A percentile compares a stretch with the other conserved stretches of the same genome.
Conservation (phyloP, 2,113 vertebrate genomes). For the Ophthalmolycus amberensis region DNA sequence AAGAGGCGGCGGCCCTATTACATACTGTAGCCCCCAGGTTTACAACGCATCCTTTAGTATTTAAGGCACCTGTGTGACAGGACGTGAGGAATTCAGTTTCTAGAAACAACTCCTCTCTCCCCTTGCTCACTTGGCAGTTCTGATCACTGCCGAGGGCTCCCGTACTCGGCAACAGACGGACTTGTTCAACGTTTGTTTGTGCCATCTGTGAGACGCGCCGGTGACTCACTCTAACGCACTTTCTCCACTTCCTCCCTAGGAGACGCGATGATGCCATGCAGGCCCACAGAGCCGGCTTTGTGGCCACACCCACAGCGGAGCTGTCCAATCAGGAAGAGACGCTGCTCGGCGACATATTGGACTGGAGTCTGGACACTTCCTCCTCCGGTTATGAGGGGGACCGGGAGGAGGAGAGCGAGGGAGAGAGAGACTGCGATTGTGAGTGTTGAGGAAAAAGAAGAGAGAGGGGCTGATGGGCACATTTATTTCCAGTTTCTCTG, state of each 20-base stretch:
- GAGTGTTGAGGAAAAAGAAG: slow-evolving; percentile 65
- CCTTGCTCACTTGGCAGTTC: slow-evolving; percentile 43
- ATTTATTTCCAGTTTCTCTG: not conserved
- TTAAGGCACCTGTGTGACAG: not conserved
- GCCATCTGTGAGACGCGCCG: slow-evolving; percentile 47
- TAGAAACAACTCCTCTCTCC: not conserved
- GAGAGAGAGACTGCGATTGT: slow-evolving; percentile 91
- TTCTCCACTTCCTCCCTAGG: slow-evolving; percentile 74
- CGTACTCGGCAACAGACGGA: not conserved
- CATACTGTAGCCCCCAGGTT: not conserved
- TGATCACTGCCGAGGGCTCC: not conserved
- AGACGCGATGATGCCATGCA: slow-evolving; percentile 89
- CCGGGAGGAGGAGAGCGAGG: slow-evolving; percentile 93
- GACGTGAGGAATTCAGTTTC: not conserved
- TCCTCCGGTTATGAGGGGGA: slow-evolving; percentile 96
- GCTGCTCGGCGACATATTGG: slow-evolving; percentile 92
- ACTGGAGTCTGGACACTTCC: slow-evolving; percentile 94
- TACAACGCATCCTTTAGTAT: not conserved
- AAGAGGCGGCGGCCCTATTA: no score
- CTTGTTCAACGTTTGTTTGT: slow-evolving; percentile 34
- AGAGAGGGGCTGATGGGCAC: not conserved
- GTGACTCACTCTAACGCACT: slow-evolving; percentile 55
- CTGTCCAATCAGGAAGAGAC: slow-evolving; percentile 95
- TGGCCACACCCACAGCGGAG: slow-evolving; percentile 94
- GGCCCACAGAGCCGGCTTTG: slow-evolving; percentile 89